These are phyloP conservation scores for Lepisosteus osseus DNA, from an alignment of 2,113 vertebrate species.

Conservation along the genomic window DNA sequence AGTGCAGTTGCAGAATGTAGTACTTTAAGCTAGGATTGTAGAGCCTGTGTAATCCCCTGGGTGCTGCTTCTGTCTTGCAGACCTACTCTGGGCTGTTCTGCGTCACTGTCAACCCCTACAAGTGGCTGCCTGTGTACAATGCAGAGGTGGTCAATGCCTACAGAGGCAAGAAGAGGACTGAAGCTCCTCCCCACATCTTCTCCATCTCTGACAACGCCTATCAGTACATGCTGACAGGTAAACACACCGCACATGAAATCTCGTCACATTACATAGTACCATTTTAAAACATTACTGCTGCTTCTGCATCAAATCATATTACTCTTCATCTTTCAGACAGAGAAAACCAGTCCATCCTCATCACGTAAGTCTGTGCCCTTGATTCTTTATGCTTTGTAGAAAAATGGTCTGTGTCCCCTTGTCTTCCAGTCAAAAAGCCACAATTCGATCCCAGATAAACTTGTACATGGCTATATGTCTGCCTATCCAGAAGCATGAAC, in stretches of 20 bases:
- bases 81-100: conserved; percentile 69
- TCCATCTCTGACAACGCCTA: conserved; percentile 66
- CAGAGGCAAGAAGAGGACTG: conserved; percentile 60
- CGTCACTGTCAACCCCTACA: conserved; percentile 73
- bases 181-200: conserved; percentile 65
- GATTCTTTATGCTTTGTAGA: not conserved
- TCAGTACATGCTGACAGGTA: conserved; percentile 66
- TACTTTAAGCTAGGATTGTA: too few species aligned
- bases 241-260: not conserved
- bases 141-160: conserved; percentile 55
- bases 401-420: too few species aligned
- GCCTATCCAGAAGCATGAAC: not conserved
- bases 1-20: too few species aligned
- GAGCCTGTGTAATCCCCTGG: too few species aligned
- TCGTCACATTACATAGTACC: too few species aligned
- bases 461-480: too few species aligned
- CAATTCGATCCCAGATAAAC: too few species aligned
- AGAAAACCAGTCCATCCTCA: too few species aligned
- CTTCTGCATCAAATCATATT: too few species aligned
- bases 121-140: conserved; percentile 66
- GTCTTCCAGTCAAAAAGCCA: too few species aligned
- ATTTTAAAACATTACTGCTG: too few species aligned
- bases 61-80: conserved; percentile 22
- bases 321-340: not conserved
- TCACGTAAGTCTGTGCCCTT: not conserved